A percentile compares a stretch with the other conserved stretches of the same genome.
Conservation (phyloP, 2,888 invertebrate species). For the Sussaba pulchella region DNA sequence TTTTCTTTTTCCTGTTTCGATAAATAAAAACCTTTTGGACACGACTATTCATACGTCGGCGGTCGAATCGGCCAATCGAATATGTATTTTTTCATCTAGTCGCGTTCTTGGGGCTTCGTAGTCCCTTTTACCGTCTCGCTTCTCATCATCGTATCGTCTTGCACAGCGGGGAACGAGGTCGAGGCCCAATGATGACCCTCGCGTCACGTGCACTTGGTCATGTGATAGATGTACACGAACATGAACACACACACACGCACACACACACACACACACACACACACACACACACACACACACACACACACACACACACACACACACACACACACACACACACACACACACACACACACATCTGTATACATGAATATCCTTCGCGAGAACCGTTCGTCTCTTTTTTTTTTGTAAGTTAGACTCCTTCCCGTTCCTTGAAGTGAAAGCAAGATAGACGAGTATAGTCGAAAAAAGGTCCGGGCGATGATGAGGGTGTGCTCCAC, state of each 20-base stretch:
- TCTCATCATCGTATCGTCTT: conserved; percentile 46
- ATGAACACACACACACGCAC: not conserved
- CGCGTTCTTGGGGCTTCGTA: conserved; percentile 15
- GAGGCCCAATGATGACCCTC: conserved; percentile 64
- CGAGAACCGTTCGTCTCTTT: not conserved
- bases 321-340: not conserved
- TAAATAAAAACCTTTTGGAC: conserved; percentile 8
- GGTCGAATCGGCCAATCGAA: not conserved
- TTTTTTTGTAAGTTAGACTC: conserved; percentile 13
- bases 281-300: not conserved
- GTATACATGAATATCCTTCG: conserved; percentile 20
- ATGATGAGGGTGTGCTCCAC: conserved; percentile 51
- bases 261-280: not conserved
- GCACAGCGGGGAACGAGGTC: conserved; percentile 57
- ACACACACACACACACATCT: not conserved
- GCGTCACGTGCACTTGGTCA: conserved; percentile 59
- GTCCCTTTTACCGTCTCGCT: conserved; percentile 29
- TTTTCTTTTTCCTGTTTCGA: conserved; percentile 42
- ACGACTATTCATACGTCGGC: conserved; percentile 3
- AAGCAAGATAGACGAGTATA: conserved; percentile 10
- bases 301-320: no score
- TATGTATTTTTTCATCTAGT: conserved; percentile 21
- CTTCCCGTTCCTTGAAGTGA: conserved; percentile 27
- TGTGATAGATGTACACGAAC: conserved; percentile 26
- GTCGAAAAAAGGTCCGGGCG: conserved; percentile 42